Percentiles rank a stretch among this genome's conserved stretches.
Evolutionary conservation across 2,888 invertebrate species (phyloP).

Genomic region (Ypsolopha sequella): DNA sequence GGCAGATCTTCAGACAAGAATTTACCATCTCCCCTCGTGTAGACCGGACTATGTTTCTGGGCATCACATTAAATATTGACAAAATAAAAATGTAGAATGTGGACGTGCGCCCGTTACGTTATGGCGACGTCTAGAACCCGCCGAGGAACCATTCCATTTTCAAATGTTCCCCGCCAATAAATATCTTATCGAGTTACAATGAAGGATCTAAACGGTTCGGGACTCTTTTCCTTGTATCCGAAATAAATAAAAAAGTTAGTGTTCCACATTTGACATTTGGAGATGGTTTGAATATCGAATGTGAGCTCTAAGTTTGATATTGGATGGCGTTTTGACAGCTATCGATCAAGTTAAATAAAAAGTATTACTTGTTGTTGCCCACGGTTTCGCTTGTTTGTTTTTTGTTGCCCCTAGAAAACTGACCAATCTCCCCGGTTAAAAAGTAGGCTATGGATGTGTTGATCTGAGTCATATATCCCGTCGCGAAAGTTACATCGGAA

Average conservation of each 20-base stretch:
- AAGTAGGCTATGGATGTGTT: too few species aligned
- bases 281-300: not conserved
- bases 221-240: conserved; percentile 30
- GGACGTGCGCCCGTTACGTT: conserved; percentile 52
- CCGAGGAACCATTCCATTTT: conserved; percentile 59
- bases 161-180: conserved; percentile 61
- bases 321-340: too few species aligned
- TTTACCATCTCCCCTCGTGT: conserved; percentile 7
- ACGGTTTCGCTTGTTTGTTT: too few species aligned
- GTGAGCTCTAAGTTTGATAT: not conserved
- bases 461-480: too few species aligned
- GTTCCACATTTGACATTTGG: not conserved
- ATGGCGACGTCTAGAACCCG: conserved; percentile 44
- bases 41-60: conserved; percentile 20
- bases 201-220: conserved; percentile 41
- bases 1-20: conserved; percentile 10
- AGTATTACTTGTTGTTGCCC: too few species aligned
- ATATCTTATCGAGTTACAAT: conserved; percentile 68
- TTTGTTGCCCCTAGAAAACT: too few species aligned
- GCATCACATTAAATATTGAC: conserved; percentile 67
- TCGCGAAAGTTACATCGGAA: too few species aligned
- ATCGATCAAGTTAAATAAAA: too few species aligned
- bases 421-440: too few species aligned
- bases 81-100: conserved; percentile 66
- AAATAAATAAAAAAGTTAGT: not conserved